Percentiles rank a stretch among this genome's conserved stretches.
Conservation (phyloP, 2,113 vertebrate genomes). For the Willisornis vidua region DNA sequence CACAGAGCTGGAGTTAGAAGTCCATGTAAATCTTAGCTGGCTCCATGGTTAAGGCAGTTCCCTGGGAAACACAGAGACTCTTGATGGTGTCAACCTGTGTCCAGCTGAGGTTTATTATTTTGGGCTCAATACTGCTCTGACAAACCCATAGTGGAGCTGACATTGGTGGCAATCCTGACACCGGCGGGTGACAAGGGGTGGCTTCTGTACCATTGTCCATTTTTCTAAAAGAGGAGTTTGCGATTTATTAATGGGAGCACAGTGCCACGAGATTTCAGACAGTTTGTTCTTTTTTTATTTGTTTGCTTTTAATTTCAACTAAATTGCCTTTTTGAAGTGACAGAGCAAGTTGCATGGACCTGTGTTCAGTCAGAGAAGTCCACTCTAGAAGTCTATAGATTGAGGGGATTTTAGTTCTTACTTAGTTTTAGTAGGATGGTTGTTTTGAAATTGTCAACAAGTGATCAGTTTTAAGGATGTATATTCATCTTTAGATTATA, state of each 20-base stretch:
- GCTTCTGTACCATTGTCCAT: neutral
- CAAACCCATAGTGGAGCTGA: neutral
- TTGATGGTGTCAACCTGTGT: neutral
- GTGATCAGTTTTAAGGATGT: neutral
- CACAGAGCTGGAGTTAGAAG: neutral
- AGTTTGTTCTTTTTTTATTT: neutral
- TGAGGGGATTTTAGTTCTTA: neutral
- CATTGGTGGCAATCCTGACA: neutral
- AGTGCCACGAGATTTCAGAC: neutral
- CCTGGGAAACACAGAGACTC: neutral
- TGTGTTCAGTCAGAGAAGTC: neutral
- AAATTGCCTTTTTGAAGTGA: neutral
- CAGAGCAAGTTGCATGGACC: neutral
- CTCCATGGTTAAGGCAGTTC: neutral
- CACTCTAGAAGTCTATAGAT: neutral
- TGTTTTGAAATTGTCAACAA: neutral
- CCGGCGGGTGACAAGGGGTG: neutral
- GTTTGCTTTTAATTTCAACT: neutral
- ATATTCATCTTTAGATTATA: neutral
- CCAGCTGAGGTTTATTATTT: neutral
- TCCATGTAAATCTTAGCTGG: neutral
- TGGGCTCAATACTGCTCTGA: neutral
- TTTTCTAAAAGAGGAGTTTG: neutral
- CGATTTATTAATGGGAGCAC: rapidly evolving
- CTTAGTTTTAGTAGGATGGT: neutral